A percentile compares a stretch with the other conserved stretches of the same genome.
phyloP scores from a whole-genome alignment of 2,113 vertebrate species.

The Synchiropus splendidus region DNA sequence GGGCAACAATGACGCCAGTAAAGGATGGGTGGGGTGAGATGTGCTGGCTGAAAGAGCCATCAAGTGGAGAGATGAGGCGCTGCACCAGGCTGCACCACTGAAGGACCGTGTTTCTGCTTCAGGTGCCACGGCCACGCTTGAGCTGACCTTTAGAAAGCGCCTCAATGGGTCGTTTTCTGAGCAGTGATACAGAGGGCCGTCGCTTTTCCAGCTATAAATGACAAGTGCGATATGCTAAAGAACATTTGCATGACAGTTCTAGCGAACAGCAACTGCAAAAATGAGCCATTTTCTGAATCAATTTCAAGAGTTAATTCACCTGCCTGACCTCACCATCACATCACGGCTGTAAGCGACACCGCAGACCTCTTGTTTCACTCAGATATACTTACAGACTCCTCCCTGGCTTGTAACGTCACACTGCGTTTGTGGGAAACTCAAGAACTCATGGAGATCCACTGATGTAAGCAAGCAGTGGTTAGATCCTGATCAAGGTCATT shows the following conservation, averaged over 20 bases:
- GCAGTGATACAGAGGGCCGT: slow-evolving; percentile 10
- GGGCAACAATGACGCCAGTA: slow-evolving; percentile 58
- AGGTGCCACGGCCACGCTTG: slow-evolving; percentile 28
- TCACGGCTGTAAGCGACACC: slow-evolving; percentile 54
- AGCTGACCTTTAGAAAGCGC: slow-evolving; percentile 33
- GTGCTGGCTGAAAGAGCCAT: slow-evolving; percentile 58
- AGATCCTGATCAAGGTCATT: slow-evolving; percentile 18
- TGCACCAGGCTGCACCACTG: slow-evolving; percentile 20
- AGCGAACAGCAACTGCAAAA: neutral
- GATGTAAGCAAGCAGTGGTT: slow-evolving; percentile 1
- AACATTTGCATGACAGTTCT: neutral
- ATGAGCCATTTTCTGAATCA: no score
- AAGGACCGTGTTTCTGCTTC: neutral
- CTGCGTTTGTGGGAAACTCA: slow-evolving; percentile 35
- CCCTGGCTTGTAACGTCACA: slow-evolving; percentile 32
- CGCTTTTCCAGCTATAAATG: neutral
- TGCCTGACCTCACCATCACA: no score
- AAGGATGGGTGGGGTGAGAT: slow-evolving; percentile 24
- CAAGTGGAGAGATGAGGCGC: slow-evolving; percentile 49
- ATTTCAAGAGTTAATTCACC: neutral
- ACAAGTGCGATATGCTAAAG: neutral
- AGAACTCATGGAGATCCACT: slow-evolving; percentile 14
- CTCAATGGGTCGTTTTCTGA: slow-evolving; percentile 21
- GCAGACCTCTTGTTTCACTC: slow-evolving; percentile 36
- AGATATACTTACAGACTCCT: slow-evolving; percentile 43